Evolutionary conservation across 2,888 invertebrate species (phyloP).

Genomic region (Epirrhoe tristata): DNA sequence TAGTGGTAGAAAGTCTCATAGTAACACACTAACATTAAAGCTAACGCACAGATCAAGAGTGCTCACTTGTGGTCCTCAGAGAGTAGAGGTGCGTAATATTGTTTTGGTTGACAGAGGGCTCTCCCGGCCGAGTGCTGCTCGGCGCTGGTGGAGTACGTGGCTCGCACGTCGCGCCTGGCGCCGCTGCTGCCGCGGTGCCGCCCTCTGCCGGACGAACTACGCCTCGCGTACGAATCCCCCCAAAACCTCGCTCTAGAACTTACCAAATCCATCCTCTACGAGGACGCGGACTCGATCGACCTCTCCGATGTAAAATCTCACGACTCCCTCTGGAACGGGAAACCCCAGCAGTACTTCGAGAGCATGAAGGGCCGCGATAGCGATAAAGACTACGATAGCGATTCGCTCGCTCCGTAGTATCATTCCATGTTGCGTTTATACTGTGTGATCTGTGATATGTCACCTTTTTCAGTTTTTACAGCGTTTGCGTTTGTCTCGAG

Average conservation of each 20-base stretch:
- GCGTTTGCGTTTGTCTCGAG: constrained; percentile 33
- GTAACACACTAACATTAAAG: no score
- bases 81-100: constrained; percentile 25
- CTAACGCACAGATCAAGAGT: no score
- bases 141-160: constrained; percentile 68
- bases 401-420: constrained; percentile 62
- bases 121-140: no score
- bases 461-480: constrained; percentile 44
- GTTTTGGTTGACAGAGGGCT: constrained; percentile 44
- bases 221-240: constrained; percentile 64
- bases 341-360: constrained; percentile 87
- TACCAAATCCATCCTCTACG: constrained; percentile 63
- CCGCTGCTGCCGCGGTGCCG: constrained; percentile 62
- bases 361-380: constrained; percentile 82
- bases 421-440: constrained; percentile 54
- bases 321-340: constrained; percentile 85
- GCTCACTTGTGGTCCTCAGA: neutral
- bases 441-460: constrained; percentile 68
- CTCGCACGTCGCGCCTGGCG: constrained; percentile 68
- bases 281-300: constrained; percentile 70
- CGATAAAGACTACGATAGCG: constrained; percentile 64
- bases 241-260: constrained; percentile 69
- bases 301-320: constrained; percentile 54
- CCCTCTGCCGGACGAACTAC: constrained; percentile 61
- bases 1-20: neutral